phyloP scores from a whole-genome alignment of 2,888 invertebrate species.

The Epinotia demarniana region DNA sequence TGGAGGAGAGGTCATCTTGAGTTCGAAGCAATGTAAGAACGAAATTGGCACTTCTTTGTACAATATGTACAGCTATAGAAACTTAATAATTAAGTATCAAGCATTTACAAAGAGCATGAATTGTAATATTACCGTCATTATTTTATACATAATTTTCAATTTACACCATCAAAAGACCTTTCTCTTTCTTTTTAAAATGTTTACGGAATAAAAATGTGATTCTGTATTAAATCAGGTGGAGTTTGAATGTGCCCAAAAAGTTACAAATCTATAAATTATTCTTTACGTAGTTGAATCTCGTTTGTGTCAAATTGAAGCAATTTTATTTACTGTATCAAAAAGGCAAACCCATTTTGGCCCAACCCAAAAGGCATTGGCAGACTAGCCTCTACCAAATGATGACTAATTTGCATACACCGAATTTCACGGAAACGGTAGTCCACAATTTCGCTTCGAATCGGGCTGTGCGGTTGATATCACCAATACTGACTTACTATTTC shows the following conservation, averaged over 20 bases:
- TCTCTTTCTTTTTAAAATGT: background rate
- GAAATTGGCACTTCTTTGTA: conserved; percentile 22
- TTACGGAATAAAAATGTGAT: no score
- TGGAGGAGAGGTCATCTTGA: background rate
- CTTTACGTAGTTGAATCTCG: no score
- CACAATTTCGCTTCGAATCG: background rate
- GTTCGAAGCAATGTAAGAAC: background rate
- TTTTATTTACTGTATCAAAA: background rate
- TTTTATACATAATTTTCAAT: conserved; percentile 11
- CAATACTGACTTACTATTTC: background rate
- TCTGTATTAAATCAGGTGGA: no score
- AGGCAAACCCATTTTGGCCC: background rate
- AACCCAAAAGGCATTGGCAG: background rate
- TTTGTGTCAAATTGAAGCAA: no score
- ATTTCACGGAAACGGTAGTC: background rate
- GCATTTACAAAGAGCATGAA: conserved; percentile 16
- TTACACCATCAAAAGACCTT: background rate
- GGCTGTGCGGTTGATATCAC: background rate
- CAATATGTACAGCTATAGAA: conserved; percentile 15
- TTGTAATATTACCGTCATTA: background rate
- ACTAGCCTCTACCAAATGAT: background rate
- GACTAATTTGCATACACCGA: background rate
- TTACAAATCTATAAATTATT: no score
- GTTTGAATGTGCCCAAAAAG: background rate
- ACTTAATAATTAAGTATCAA: conserved; percentile 5